Percentiles rank a stretch among this genome's conserved stretches.
Conservation (phyloP, 2,888 invertebrate genomes). For the Ecdyonurus torrentis region DNA sequence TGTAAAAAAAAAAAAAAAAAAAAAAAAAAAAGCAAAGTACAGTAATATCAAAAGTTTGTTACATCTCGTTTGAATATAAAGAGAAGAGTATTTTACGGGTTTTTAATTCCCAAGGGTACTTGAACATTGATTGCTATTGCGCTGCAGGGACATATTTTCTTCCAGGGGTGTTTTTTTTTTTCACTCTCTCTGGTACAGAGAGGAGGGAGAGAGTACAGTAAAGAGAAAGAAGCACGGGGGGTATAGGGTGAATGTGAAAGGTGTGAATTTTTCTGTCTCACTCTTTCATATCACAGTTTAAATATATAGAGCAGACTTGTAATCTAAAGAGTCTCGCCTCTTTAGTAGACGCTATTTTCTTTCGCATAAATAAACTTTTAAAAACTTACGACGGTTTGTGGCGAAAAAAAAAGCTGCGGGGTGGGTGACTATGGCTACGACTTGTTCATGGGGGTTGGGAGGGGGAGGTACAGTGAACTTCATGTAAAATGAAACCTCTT, state of each 20-base stretch:
- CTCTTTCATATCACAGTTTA: too few relatives aligned
- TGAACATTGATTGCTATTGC: not conserved
- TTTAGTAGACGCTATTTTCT: not conserved
- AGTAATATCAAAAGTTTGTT: not conserved
- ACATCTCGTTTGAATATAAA: not conserved
- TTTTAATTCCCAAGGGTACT: not conserved
- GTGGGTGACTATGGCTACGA: not conserved
- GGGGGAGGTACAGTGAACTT: not conserved
- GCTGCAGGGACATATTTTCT: not conserved
- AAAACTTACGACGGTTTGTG: not conserved
- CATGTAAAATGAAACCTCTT: not conserved
- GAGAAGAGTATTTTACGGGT: not conserved
- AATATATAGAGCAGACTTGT: not conserved
- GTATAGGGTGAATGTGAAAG: not conserved
- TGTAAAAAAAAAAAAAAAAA: too few relatives aligned
- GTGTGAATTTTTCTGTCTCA: not conserved
- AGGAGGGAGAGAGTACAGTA: not conserved
- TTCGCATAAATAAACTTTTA: too few relatives aligned
- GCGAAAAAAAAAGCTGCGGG: not conserved
- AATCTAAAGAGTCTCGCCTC: too few relatives aligned
- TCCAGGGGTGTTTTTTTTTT: not conserved
- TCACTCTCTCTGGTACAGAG: too few relatives aligned
- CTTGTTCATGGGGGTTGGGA: not conserved
- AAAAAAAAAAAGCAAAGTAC: not conserved
- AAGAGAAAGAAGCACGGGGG: not conserved